A percentile compares a stretch with the other conserved stretches of the same genome.
Conservation (phyloP, 37 sponge, comb jelly and placozoan species). For the Amphimedon queenslandica region DNA sequence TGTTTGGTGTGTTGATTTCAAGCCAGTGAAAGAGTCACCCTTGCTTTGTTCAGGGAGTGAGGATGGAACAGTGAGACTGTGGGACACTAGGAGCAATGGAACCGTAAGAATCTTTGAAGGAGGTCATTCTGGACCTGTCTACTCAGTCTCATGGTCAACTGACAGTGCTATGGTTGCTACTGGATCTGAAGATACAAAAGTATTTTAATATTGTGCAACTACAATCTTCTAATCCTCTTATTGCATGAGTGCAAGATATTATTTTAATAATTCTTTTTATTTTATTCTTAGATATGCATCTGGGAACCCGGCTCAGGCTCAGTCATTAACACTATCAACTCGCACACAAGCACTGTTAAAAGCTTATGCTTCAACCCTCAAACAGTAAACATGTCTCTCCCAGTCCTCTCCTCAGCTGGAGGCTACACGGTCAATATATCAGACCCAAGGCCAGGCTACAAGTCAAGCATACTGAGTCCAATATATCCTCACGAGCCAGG, state of each 20-base stretch:
- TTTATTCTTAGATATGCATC: conserved; percentile 47
- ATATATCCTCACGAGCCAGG: conserved; percentile 48
- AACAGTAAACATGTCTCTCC: conserved; percentile 24
- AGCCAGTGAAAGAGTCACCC: conserved; percentile 48
- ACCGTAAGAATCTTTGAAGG: conserved; percentile 15
- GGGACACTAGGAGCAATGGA: conserved; percentile 68
- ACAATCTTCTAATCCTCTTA: no score
- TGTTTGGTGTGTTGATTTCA: conserved; percentile 77
- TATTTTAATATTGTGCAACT: conserved; percentile 8
- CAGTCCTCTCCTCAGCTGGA: conserved; percentile 75
- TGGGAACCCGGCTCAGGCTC: conserved; percentile 68
- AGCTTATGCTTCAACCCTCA: conserved; percentile 56
- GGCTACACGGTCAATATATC: conserved; percentile 57
- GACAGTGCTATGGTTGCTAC: conserved; percentile 70
- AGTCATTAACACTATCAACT: conserved; percentile 59
- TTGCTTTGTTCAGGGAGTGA: conserved; percentile 61
- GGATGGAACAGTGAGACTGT: conserved; percentile 63
- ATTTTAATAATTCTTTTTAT: neutral
- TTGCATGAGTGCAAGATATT: neutral
- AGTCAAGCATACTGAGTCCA: conserved; percentile 28
- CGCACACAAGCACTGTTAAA: conserved; percentile 73
- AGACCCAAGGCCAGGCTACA: conserved; percentile 57
- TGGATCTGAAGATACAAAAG: conserved; percentile 71
- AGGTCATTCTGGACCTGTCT: conserved; percentile 59
- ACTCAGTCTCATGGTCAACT: conserved; percentile 73